These are phyloP conservation scores for Pyrgilauda ruficollis DNA, from an alignment of 2,113 vertebrate species.

Conservation along the genomic window DNA sequence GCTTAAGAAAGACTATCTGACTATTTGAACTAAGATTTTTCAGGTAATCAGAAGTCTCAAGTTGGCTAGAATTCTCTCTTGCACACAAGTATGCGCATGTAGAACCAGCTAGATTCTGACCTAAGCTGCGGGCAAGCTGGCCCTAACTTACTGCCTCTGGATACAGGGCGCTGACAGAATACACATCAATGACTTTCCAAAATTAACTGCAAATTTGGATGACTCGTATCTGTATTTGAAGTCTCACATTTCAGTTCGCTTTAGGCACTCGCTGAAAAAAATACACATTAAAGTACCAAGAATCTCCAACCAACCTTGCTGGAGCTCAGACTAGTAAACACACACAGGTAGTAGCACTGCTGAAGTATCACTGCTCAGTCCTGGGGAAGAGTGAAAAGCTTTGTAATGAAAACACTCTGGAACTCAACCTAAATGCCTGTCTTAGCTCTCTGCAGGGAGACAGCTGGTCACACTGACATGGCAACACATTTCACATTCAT, in stretches of 20 bases:
- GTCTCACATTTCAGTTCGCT: rapidly evolving
- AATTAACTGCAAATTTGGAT: not conserved
- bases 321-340: not conserved
- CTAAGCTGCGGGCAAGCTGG: not conserved
- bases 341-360: too few species aligned
- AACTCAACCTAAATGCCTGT: not conserved
- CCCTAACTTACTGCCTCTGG: not conserved
- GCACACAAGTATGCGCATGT: too few species aligned
- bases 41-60: not conserved
- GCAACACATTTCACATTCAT: not conserved
- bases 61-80: not conserved
- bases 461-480: not conserved
- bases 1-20: not conserved
- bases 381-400: not conserved
- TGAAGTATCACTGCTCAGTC: not conserved
- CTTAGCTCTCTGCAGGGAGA: not conserved
- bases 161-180: not conserved
- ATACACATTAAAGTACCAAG: not conserved
- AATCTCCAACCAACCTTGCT: not conserved
- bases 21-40: not conserved
- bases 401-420: not conserved
- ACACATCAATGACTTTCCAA: not conserved
- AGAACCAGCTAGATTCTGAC: not conserved
- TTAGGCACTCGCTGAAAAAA: not conserved
- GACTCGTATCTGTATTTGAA: not conserved